Conservation (phyloP, 2,113 vertebrate genomes). For the Recurvirostra avosetta region DNA sequence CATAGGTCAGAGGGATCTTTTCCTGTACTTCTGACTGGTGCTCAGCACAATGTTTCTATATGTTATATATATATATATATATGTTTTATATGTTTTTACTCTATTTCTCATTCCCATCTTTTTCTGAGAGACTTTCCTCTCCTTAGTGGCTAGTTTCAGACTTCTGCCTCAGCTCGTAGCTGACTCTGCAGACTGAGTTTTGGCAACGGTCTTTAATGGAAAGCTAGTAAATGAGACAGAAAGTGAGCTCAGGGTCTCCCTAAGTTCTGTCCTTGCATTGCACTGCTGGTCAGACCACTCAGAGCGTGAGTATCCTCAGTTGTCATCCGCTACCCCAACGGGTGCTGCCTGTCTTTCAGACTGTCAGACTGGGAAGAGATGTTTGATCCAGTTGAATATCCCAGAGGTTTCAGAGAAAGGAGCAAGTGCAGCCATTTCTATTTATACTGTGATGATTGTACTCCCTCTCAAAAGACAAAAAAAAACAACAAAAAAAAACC, state of each 20-base stretch:
- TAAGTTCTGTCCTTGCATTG: not conserved
- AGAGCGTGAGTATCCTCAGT: not conserved
- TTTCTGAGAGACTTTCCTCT: not conserved
- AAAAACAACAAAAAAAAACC: not conserved
- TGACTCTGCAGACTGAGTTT: not conserved
- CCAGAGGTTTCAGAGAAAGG: not conserved
- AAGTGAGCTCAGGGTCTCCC: not conserved
- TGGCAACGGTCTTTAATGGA: not conserved
- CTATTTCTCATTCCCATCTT: not conserved
- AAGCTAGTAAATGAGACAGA: not conserved
- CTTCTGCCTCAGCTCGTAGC: not conserved
- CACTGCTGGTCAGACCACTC: not conserved
- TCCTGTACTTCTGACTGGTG: not conserved
- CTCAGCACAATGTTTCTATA: not conserved
- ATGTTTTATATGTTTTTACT: not conserved
- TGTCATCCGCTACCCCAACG: fast-evolving
- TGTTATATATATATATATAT: no score
- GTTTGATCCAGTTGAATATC: not conserved
- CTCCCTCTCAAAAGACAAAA: not conserved
- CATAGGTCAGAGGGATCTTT: not conserved
- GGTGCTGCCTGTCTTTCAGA: not conserved
- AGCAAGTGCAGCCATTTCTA: not conserved
- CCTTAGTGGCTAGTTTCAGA: not conserved
- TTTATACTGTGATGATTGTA: not conserved
- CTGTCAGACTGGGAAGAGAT: not conserved